Percentiles rank a stretch among this genome's conserved stretches.
These are phyloP conservation scores for Idaea dimidiata DNA, from an alignment of 2,888 invertebrate species.

Conservation along the genomic window DNA sequence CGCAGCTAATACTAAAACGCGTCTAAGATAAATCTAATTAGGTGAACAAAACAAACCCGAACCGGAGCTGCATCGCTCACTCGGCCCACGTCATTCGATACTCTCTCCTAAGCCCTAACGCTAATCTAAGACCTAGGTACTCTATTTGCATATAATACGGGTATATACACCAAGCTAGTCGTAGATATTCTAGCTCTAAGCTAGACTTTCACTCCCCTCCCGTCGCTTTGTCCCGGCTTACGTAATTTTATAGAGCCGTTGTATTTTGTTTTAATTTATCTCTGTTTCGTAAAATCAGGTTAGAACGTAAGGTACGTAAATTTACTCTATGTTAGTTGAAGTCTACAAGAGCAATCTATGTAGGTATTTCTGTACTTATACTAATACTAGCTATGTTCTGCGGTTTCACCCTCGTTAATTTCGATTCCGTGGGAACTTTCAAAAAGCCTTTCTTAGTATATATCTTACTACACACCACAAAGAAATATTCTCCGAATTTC, in stretches of 20 bases:
- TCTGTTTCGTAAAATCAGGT: not conserved
- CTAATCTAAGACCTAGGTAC: constrained; percentile 7
- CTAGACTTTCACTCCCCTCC: constrained; percentile 28
- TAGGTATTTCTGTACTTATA: no score
- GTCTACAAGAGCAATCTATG: no score
- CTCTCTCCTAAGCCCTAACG: constrained; percentile 1
- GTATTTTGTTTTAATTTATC: constrained; percentile 12
- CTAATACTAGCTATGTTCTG: no score
- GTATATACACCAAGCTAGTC: constrained; percentile 9
- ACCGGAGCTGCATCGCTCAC: not conserved
- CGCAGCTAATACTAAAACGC: no score
- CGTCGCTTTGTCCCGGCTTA: constrained; percentile 18
- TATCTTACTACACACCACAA: no score
- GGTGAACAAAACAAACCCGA: not conserved
- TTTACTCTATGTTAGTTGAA: not conserved
- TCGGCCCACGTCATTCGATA: not conserved
- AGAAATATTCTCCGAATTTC: no score
- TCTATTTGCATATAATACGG: constrained; percentile 16
- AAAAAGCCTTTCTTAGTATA: no score
- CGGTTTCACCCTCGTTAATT: no score
- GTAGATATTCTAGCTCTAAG: constrained; percentile 11
- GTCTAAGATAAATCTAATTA: not conserved
- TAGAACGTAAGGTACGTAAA: not conserved
- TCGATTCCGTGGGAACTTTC: no score
- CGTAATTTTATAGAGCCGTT: constrained; percentile 9